phyloP scores from a whole-genome alignment of 2,113 vertebrate species.

The Delphinus delphis region DNA sequence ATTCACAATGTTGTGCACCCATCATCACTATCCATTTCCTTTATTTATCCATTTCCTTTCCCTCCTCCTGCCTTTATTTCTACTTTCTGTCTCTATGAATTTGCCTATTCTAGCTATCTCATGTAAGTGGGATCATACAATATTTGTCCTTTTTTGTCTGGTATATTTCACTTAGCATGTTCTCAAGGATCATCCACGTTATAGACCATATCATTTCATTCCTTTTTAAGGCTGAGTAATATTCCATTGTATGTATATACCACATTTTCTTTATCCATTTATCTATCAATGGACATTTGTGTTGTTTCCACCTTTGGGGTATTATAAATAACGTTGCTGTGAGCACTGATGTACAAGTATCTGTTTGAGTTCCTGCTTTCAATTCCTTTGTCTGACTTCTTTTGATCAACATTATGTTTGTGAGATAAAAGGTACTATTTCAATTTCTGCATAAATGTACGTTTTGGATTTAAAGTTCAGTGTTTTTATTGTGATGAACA shows the following conservation, averaged over 20 bases:
- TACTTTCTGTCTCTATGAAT: not conserved
- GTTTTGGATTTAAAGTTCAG: not conserved
- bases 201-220: not conserved
- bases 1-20: not conserved
- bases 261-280: not conserved
- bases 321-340: not conserved
- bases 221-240: not conserved
- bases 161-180: not conserved
- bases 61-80: not conserved
- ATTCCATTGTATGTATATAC: not conserved
- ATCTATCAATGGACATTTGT: not conserved
- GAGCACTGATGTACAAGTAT: not conserved
- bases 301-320: not conserved
- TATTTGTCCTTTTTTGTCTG: not conserved
- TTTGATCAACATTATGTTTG: not conserved
- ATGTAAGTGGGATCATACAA: not conserved
- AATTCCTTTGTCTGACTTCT: not conserved
- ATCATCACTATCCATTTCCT: not conserved
- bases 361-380: not conserved
- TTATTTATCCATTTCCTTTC: not conserved
- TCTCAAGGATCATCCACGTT: not conserved
- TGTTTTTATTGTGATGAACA: conserved; percentile 14
- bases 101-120: not conserved
- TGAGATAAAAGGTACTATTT: not conserved
- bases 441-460: not conserved